These are phyloP conservation scores for Drosophila lacicola DNA, from an alignment of 2,888 invertebrate genomes.

Conservation along the genomic window DNA sequence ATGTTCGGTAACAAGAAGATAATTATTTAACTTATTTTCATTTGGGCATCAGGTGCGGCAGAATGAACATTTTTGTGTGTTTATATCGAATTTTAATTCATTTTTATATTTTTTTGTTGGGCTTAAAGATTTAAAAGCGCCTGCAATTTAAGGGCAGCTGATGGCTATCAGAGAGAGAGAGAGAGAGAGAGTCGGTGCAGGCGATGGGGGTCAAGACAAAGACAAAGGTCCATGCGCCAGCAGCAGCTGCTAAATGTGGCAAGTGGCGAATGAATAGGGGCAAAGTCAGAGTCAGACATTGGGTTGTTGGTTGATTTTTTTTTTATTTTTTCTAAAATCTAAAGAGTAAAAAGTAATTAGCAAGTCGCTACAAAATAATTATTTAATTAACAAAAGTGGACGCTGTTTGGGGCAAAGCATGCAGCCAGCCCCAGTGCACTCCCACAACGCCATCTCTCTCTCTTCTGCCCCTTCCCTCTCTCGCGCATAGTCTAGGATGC, in stretches of 20 bases:
- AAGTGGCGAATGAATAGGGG: constrained; percentile 61
- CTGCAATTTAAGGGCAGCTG: constrained; percentile 17
- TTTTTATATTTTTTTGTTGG: neutral
- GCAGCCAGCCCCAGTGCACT: constrained; percentile 7
- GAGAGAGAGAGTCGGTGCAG: constrained; percentile 2
- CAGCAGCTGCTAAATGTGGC: constrained; percentile 37
- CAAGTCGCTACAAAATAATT: constrained; percentile 79
- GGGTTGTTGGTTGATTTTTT: neutral
- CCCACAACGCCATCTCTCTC: neutral
- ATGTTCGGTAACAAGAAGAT: neutral
- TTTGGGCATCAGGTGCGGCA: constrained; percentile 10
- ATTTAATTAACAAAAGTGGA: constrained; percentile 80
- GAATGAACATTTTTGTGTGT: neutral
- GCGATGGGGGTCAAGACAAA: constrained; percentile 12
- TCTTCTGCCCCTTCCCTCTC: neutral
- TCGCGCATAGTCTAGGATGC: constrained; percentile 10
- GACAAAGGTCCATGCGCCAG: constrained; percentile 30
- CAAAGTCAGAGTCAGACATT: constrained; percentile 20
- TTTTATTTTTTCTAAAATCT: constrained; percentile 21
- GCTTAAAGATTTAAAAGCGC: constrained; percentile 6
- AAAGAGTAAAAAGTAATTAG: constrained; percentile 72
- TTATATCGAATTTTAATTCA: no score
- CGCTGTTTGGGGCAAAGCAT: constrained; percentile 17
- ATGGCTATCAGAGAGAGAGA: constrained; percentile 11
- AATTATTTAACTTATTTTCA: constrained; percentile 5